Base-by-base conservation (phyloP, 2,113 vertebrate genomes). In the Callocephalon fimbriatum region DNA sequence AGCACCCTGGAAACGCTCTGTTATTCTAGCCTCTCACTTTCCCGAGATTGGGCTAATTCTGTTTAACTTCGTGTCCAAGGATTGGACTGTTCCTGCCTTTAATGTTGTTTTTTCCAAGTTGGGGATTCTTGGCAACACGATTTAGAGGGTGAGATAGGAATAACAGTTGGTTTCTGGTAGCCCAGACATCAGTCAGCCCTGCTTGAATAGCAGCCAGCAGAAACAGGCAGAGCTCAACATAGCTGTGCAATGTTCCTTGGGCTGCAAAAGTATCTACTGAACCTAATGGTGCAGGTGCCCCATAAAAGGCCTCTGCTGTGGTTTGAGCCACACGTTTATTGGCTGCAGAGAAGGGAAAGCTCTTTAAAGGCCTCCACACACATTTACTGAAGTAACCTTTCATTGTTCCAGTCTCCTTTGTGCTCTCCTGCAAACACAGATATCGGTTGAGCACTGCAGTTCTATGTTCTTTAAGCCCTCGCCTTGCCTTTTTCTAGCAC, bases 111-210 rank as follows among this genome's bases (percentile, higher is more conserved):
- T 44, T 76, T 37, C 73, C 91, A 54, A 53, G 42, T 12, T 81
- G 38, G 53, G 68, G 77, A 72, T 87, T 87, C 73, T 84, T 92
- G 89, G 65, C 76, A 47, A 7, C 0, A 0, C 9, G 72, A 63
- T 94, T 73, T 56, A 81, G 72, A 66, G 79, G 86, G 75, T 86
- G 75, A 91, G 93, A 32, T 38, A 26, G 92, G 50, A 93, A 50
- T 51, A 89, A n/a, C 83, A 56, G 73, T 71, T 61, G 96, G 70
- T 85, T 82, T 88, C 95, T 23, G 78, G 66, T 71, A 92, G 95
- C 91, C 91, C 67, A 71, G 88, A 80, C 81, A 79, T 56, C 71
- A 56, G 61, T 65, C 88, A 65, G 79, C 62, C 50, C 40, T 20
- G 71, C 54, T 59, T 81, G 87, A 93, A 16, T 14, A 11, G 32